Evolutionary conservation across 2,113 vertebrate species (phyloP), one percentile per base, ranked within the genome.

Genomic region (Ursus arctos): DNA sequence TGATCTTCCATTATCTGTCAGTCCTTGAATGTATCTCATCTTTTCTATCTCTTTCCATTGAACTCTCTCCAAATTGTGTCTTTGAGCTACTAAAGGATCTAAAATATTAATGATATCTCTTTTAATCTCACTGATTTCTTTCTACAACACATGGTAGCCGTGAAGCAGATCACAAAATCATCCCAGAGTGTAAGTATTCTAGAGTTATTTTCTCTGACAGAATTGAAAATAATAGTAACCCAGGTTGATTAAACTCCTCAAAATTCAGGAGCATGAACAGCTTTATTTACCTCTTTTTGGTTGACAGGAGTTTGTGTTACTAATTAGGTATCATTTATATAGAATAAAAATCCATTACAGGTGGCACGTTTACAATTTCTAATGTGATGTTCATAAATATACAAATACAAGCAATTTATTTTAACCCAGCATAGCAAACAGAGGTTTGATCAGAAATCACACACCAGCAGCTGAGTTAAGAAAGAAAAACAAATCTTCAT

Each of bases 241-340:
- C 86, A 59, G n/a, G 83, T 88, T 95, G 74, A 94, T 88, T 95
- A 1, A 96, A 59, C 93, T 93, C 97, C 92, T 95, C 63, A 77
- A 71, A 71, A 43, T 53, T 87, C 57, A 91, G 71, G 51, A 79
- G 86, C 33, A 18, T 22, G 14, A 97, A 65, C 85, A 96, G 24
- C 47, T 98, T 98, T 89, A 92, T 96, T 96, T 94, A 80, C 22
- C 59, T 61, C 61, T 80, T 74, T 33, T 53, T 97, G 91, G 96
- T 96, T 95, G 77, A 85, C 84, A 92, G 88, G 67, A 95, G 91
- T 59, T 81, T 97, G 49, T 91, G 51, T n/a, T 76, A 88, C 96
- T 97, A 97, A 98, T 96, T 97, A 97, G 74, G 0, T 74, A 77
- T 49, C 80, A 67, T 94, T 98, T 93, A 93, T 36, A 91, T 71